Evolutionary conservation across 2,113 vertebrate species (phyloP), one percentile per base, ranked within the genome.

Genomic region (Macquaria australasica): DNA sequence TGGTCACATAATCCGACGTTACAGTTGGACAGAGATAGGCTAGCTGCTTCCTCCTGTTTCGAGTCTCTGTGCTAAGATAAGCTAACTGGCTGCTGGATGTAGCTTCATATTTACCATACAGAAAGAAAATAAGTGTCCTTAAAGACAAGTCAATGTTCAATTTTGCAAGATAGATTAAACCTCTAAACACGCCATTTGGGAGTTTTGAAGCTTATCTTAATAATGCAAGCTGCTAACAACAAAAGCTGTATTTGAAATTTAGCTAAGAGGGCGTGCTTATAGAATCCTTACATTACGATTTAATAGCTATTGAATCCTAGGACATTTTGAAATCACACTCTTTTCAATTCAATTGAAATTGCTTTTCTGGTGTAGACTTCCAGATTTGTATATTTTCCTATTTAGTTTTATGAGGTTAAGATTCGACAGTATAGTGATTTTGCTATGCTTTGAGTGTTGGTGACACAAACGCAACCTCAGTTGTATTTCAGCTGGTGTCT

Each of bases 401-500:
- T 55, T 34, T 11, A 37, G 11, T 59, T 59, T 66, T 3, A 21
- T 39, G 20, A 73, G 4, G 55, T 50, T 18, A 41, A 59, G 20
- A 37, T 37, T 50, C 25, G 7, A n/a, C 23, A 28, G 45, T 23
- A 20, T 28, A 20, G 43, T 39, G 28, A 55, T 34, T 23, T 51
- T 69, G 31, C n/a, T 60, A 23, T 34, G 14, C 59, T 34, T 15
- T 59, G 20, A 80, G 63, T 34, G 3, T 58, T 39, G 50, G 50
- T 50, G 37, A 56, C 39, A 63, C 14, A 63, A 43, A 78, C 34
- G 25, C 34, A 79, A 34, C 60, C 58, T 77, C 18, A 25, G 48
- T 60, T 81, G 66, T 84, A 28, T 39, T 60, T 60, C 55, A 45
- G 0, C 71, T 20, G 73, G 5, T 58, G 50, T 7, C 73, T 45